These are phyloP conservation scores for Rhyacophila evoluta DNA, from an alignment of 2,888 invertebrate species.

Conservation along the genomic window DNA sequence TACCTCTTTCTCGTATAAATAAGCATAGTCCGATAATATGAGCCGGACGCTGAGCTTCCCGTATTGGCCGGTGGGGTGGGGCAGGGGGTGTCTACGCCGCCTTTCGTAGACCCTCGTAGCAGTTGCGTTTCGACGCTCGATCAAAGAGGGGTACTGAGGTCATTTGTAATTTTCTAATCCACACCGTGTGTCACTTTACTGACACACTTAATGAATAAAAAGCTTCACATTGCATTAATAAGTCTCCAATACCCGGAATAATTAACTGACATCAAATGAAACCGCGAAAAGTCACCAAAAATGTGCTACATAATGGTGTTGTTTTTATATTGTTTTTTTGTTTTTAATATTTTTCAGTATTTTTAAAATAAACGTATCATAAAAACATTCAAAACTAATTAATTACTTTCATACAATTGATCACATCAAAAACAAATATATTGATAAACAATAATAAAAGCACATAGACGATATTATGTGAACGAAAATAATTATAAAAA, in stretches of 20 bases:
- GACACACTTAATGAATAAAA: not conserved
- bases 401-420: not conserved
- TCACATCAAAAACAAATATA: not conserved
- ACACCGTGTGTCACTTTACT: constrained; percentile 7
- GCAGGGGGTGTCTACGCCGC: not conserved
- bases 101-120: not conserved
- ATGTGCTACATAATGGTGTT: not conserved
- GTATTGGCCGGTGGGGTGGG: not conserved
- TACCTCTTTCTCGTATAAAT: too few relatives aligned
- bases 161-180: not conserved
- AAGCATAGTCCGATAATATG: not conserved
- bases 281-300: not conserved
- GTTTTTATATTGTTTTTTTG: not conserved
- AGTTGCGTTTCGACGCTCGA: constrained; percentile 14
- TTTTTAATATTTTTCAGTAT: not conserved
- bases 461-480: not conserved
- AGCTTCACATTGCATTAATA: not conserved
- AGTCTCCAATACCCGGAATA: not conserved
- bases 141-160: not conserved
- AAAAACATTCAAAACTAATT: too few relatives aligned
- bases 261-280: not conserved
- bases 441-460: not conserved
- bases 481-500: not conserved
- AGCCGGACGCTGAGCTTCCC: not conserved
- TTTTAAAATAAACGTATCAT: not conserved